These are phyloP conservation scores for Pseudachorutes palmiensis DNA, from an alignment of 1,140 invertebrate species.

Conservation along the genomic window DNA sequence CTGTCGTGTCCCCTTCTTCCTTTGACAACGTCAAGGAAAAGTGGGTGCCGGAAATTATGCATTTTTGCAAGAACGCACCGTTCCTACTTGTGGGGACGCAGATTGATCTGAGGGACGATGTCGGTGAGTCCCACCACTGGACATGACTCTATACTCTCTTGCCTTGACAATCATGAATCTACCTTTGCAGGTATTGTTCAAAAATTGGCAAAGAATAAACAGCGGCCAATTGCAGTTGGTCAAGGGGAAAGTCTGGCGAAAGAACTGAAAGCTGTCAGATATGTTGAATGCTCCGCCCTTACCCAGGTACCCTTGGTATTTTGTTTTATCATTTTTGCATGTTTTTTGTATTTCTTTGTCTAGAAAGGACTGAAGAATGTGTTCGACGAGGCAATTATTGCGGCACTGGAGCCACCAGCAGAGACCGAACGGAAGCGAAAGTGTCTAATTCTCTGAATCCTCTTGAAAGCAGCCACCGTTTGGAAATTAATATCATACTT, in stretches of 20 bases:
- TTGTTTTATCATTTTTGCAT: too few relatives aligned
- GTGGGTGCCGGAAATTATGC: constrained; percentile 99
- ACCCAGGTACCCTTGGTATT: too few relatives aligned
- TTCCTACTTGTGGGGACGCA: constrained; percentile 86
- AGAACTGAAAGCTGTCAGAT: constrained; percentile 93
- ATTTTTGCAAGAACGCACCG: constrained; percentile 95
- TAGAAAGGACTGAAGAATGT: too few relatives aligned
- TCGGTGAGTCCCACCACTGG: too few relatives aligned
- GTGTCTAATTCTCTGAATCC: too few relatives aligned
- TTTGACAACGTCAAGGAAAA: constrained; percentile 98
- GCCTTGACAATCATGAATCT: constrained; percentile 54
- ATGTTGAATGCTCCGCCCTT: constrained; percentile 97
- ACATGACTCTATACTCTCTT: neutral
- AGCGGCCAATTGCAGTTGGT: constrained; percentile 86
- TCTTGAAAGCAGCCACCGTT: too few relatives aligned
- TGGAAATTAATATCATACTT: too few relatives aligned
- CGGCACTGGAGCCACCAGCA: too few relatives aligned
- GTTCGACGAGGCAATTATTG: too few relatives aligned
- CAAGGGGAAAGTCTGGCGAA: constrained; percentile 93
- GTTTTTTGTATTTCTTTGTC: too few relatives aligned
- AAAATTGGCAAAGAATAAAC: constrained; percentile 77
- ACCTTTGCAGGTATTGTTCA: neutral
- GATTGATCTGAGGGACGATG: neutral
- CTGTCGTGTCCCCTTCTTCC: constrained; percentile 92
- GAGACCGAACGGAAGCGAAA: too few relatives aligned